A percentile compares a stretch with the other conserved stretches of the same genome.
phyloP scores from a whole-genome alignment of 2,888 invertebrate species.

The Elegia similella region DNA sequence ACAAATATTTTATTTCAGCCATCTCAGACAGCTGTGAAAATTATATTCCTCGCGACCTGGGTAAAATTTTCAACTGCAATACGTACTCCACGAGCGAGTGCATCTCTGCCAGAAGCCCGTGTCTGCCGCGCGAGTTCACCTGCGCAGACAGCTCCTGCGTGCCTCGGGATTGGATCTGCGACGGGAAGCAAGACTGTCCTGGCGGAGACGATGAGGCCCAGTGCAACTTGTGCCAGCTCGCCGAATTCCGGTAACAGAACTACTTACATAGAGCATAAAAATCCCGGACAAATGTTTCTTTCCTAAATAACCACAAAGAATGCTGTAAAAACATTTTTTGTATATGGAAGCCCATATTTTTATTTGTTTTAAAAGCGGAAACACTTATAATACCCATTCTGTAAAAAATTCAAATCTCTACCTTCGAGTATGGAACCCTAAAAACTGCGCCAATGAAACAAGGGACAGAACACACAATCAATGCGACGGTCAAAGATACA shows the following conservation, averaged over 20 bases:
- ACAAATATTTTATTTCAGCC: constrained; percentile 58
- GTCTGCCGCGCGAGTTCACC: constrained; percentile 77
- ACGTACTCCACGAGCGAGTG: constrained; percentile 83
- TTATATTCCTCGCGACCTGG: constrained; percentile 79
- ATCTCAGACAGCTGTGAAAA: constrained; percentile 83
- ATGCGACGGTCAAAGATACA: no score
- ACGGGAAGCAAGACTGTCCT: constrained; percentile 82
- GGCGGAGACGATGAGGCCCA: constrained; percentile 83
- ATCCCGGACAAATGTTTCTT: no score
- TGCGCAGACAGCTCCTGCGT: constrained; percentile 83
- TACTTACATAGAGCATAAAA: no score
- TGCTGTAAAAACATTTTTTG: no score
- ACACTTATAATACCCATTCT: no score
- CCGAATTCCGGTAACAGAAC: constrained; percentile 58
- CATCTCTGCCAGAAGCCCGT: constrained; percentile 70
- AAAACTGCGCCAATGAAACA: no score
- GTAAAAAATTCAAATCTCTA: no score
- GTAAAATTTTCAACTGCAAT: constrained; percentile 82
- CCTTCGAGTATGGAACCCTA: no score
- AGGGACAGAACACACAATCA: no score
- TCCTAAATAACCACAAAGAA: no score
- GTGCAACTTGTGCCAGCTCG: constrained; percentile 62
- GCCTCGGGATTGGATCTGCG: constrained; percentile 84
- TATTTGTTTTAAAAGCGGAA: no score
- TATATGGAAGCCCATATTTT: no score